Conservation (phyloP, 2,888 invertebrate genomes). For the Aplocera efformata region DNA sequence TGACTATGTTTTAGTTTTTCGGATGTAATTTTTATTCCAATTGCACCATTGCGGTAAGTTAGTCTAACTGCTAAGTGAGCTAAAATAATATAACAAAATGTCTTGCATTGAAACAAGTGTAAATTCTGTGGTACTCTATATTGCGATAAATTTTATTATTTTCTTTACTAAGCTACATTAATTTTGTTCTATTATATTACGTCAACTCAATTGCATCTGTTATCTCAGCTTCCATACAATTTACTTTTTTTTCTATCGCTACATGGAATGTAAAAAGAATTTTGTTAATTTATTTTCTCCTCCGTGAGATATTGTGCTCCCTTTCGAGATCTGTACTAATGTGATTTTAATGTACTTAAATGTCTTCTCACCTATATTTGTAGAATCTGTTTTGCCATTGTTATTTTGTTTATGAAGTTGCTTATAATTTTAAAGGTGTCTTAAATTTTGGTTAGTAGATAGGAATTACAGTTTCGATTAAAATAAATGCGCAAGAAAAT, state of each 20-base stretch:
- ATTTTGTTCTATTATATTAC: conserved; percentile 22
- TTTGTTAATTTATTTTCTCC: conserved; percentile 73
- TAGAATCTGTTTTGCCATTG: conserved; percentile 56
- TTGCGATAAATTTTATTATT: no score
- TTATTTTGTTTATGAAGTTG: conserved; percentile 21
- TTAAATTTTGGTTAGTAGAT: no score
- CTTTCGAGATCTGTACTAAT: conserved; percentile 70
- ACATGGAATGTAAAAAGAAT: conserved; percentile 54
- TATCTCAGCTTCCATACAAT: conserved; percentile 72
- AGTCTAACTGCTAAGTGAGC: no score
- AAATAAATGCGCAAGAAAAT: no score
- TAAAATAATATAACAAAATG: no score
- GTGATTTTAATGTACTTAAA: conserved; percentile 79
- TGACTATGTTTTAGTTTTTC: no score
- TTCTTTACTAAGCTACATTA: not conserved
- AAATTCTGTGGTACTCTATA: no score
- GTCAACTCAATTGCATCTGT: conserved; percentile 33
- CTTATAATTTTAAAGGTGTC: no score
- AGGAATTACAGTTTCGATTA: no score
- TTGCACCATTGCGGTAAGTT: no score
- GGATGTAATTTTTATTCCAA: no score
- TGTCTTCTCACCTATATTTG: conserved; percentile 64
- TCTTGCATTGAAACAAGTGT: no score
- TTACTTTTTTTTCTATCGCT: conserved; percentile 59
- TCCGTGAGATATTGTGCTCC: conserved; percentile 61